Base-by-base conservation (phyloP, 1,140 invertebrate species). In the Orchestia grillus region DNA sequence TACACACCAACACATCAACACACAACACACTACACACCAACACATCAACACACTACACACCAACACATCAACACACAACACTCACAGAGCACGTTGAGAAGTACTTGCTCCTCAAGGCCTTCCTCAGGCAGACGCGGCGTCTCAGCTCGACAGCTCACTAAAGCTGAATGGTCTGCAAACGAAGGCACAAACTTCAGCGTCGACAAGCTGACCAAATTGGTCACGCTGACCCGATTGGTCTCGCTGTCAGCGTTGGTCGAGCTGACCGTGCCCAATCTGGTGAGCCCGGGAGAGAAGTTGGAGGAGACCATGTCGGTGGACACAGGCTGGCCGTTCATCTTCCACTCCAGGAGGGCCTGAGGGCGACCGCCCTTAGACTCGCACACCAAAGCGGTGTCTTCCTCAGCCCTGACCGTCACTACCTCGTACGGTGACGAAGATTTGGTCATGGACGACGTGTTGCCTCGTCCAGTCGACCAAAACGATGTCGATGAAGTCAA, bases 41-140 rank as follows among this genome's bases (percentile, higher is more conserved):
- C 62, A 77, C 62, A 77, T 36, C 62, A 77, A 77, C 62, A 77
- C 62, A 36, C 6, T 19, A 53, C 6, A 77, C 62, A 77, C 28
- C 15, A 77, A 77, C 62, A 77, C 62, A 36, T n/a, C n/a, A 77
- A 40, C 40, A 4, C n/a, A n/a, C n/a, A 45, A n/a, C 92, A 94
- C 92, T 94, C 92, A 94, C 92, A 94, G 11, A 94, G 40, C 44
- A 94, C 92, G 92, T 94, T 94, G 44, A 94, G 44, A 23, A 94
- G 8, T 6, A 94, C 92, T 45, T 47, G 92, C 36, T 94, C 92
- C 44, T 94, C 92, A 44, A 94, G 92, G 11, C 8, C 92, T 40
- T 94, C 92, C 19, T 47, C 47, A 40, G 92, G 92, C 44, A 94
- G 92, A 11, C 92, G 41, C 44, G 92, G 92, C 23, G 92, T 94